Evolutionary conservation across 2,797 vertebrate species (phyloP), one percentile per base, ranked within the genome.

Genomic region (Hybognathus amarus): DNA sequence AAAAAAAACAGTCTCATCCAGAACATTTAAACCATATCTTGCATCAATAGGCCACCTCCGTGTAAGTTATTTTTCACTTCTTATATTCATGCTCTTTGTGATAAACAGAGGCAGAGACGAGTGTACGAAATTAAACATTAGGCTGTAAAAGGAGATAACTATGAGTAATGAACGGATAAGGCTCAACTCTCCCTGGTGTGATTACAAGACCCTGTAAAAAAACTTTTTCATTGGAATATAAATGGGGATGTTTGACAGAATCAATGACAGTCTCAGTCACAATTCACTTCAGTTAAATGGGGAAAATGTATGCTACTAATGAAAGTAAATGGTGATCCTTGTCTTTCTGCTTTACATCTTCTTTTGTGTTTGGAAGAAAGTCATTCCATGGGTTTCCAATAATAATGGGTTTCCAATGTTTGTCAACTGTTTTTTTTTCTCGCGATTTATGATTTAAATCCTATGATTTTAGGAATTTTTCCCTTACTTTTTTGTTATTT

Each of bases 1-100:
- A 27, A 47, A 71, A 47, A 71, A 80, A 81, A 80, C 24, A 11
- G 17, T 56, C 17, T 42, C 12, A 56, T 54, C 52, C 33, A 75
- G 47, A 3, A 7, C 15, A 7, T 40, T 40, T 40, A 40, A 74
- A 76, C 36, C 22, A 15, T 27, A 61, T 33, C 20, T 9, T 38
- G 71, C 5, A n/a, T 13, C 12, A 36, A 36, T 5, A 36, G 20
- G 50, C 4, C 71, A n/a, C 10, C 27, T 71, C 4, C 42, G 8
- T 45, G 12, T 3, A 33, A 22, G 22, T 54, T 1, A 38, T 38
- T 38, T n/a, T 74, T 54, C 30, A 38, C 30, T 56, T n/a, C 30
- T 36, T 75, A 24, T 75, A 56, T 38, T 15, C 20, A 56, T 75
- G 12, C 30, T 54, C 6, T 54, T 36, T 54, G 36, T 73, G 5